These are phyloP conservation scores for Lordiphosa collinella DNA, from an alignment of 1,140 invertebrate genomes.

Conservation along the genomic window DNA sequence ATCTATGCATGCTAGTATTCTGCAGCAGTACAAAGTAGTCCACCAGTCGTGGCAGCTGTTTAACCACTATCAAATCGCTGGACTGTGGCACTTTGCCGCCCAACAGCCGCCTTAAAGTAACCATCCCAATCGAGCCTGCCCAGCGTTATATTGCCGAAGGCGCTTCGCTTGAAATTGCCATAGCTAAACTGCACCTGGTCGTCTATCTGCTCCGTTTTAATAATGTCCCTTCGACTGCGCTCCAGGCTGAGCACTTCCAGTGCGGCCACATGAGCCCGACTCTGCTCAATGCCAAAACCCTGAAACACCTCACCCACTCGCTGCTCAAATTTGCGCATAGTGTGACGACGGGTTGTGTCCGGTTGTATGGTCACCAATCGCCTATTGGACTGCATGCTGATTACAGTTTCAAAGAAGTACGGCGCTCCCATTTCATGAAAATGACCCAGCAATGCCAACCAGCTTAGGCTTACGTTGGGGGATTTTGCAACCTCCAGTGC, in stretches of 20 bases:
- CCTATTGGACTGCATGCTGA: constrained; percentile 66
- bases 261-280: constrained; percentile 53
- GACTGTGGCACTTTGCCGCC: constrained; percentile 55
- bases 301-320: constrained; percentile 55
- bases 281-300: constrained; percentile 55
- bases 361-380: constrained; percentile 52
- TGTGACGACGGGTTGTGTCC: constrained; percentile 47
- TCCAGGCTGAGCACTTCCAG: constrained; percentile 69
- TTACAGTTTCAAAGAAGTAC: constrained; percentile 54
- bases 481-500: constrained; percentile 36
- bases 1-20: constrained; percentile 54
- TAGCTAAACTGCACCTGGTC: constrained; percentile 64
- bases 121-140: constrained; percentile 57
- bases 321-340: constrained; percentile 65
- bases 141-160: constrained; percentile 42
- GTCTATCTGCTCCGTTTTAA: constrained; percentile 48
- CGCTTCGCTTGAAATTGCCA: constrained; percentile 53
- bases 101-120: constrained; percentile 54
- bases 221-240: constrained; percentile 60
- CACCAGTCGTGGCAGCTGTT: constrained; percentile 51
- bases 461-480: constrained; percentile 14
- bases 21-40: constrained; percentile 55
- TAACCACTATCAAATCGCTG: constrained; percentile 53
- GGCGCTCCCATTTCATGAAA: constrained; percentile 65
- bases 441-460: constrained; percentile 47